Evolutionary conservation across 1,140 invertebrate genomes (phyloP), one percentile per base, ranked within the genome.

Genomic region (Samia ricini): DNA sequence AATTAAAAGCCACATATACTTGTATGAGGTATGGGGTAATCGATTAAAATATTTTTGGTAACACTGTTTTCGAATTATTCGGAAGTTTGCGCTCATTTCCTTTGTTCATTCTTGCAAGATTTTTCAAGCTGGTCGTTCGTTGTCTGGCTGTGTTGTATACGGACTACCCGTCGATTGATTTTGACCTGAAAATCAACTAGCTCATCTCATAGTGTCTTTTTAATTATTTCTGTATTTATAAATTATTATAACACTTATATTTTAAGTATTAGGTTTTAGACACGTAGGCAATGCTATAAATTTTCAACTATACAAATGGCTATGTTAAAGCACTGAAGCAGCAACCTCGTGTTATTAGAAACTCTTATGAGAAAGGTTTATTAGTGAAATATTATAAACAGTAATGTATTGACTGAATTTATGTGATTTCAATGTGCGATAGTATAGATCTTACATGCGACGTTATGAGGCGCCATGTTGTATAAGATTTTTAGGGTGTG

Each of bases 401-500:
- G 26, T 24, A 60, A 36, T n/a, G 4, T 57, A 42, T 19, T 22
- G 56, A 62, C 51, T 67, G 62, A 56, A 63, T 56, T 63, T 61
- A 63, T 59, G 68, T 70, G 61, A 19, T 58, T 62, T n/a, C 50
- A 36, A 26, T 56, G 64, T 66, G 64, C 56, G 56, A 56, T 42
- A 60, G 36, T 56, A 59, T 5, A 22, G 6, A 33, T 23, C 55
- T 33, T 63, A 54, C 26, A 57, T 20, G 63, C 58, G 51, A 64
- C 24, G 24, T 61, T 60, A 80, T 81, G 72, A 70, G 66, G 64
- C 83, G 83, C 83, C 83, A 85, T 88, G 79, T 85, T 84, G 75
- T 77, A 68, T 69, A 60, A 63, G 66, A 56, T 62, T 64, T 65
- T 51, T 73, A 78, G 72, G 76, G 76, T 79, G 83, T 83, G 83